Evolutionary conservation across 1,140 invertebrate genomes (phyloP).

Genomic region (Drosophila sproati): DNA sequence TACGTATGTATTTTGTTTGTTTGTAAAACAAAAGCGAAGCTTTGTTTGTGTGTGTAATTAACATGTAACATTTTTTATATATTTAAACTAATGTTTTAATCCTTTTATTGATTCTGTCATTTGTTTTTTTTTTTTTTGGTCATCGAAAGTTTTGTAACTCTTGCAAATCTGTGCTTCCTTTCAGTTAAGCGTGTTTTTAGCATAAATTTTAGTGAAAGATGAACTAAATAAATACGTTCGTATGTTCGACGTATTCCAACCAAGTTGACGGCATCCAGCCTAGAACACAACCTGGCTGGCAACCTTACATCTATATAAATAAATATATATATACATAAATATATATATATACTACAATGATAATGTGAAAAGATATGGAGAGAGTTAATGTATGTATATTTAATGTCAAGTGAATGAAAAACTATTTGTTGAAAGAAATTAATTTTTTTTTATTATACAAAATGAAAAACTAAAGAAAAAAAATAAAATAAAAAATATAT

Average conservation of each 20-base stretch:
- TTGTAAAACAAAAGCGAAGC: slow-evolving; percentile 30
- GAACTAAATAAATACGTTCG: slow-evolving; percentile 39
- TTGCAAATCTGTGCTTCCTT: slow-evolving; percentile 84
- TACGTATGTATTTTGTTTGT: slow-evolving; percentile 12
- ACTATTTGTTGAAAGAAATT: slow-evolving; percentile 78
- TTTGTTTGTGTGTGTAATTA: slow-evolving; percentile 63
- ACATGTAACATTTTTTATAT: slow-evolving; percentile 43
- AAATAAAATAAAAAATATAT: slow-evolving; percentile 65
- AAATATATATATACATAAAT: slow-evolving; percentile 25
- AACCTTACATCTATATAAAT: slow-evolving; percentile 34
- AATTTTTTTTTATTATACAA: slow-evolving; percentile 80
- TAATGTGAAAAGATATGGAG: slow-evolving; percentile 43
- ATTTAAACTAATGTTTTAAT: slow-evolving; percentile 55
- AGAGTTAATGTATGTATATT: slow-evolving; percentile 74
- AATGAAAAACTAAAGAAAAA: slow-evolving; percentile 62
- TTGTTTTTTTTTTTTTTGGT: slow-evolving; percentile 30
- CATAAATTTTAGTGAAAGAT: slow-evolving; percentile 80
- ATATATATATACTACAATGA: slow-evolving; percentile 43
- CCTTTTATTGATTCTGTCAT: slow-evolving; percentile 33
- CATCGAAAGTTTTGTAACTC: slow-evolving; percentile 62
- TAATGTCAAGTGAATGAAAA: slow-evolving; percentile 77
- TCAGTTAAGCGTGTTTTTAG: slow-evolving; percentile 83
- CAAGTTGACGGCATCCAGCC: slow-evolving; percentile 24
- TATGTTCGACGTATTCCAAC: slow-evolving; percentile 37
- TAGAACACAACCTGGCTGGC: slow-evolving; percentile 18